Base-by-base conservation (phyloP, 2,888 invertebrate genomes). In the Trilocha varians region DNA sequence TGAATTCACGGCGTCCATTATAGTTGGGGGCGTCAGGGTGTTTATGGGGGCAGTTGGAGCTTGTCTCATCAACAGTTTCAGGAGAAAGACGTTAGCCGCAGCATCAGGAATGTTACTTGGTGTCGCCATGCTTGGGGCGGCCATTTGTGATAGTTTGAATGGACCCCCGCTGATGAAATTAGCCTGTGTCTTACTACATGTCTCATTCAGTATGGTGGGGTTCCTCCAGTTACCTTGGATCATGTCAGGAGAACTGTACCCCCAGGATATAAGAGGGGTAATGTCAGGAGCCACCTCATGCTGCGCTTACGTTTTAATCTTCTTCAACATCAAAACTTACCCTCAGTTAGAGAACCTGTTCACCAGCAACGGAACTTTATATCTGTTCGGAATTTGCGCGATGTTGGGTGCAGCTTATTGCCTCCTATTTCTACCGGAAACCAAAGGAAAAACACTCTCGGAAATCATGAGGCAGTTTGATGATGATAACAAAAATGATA, bases 201-300 rank as follows among this genome's bases (percentile, higher is more conserved):
- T 93, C 0, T 89, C 90, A 0, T 90, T 90, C 56, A 91, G 91
- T 47, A 93, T 92, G 92, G 85, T 92, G 1, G 92, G 92, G 0
- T 91, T 91, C 67, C 68, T 92, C 0, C 92, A 92, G 16, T 76
- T 93, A 3, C 92, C 92, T 0, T 92, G 92, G 91, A 89, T 92
- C 17, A 89, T 93, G 88, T 91, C 90, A 0, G 91, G 91, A 1
- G 92, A 92, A 58, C 62, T 92, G 35, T 92, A 91, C 55, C 91
- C 92, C 2, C 80, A 91, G 48, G 87, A 88, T 43, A 90, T 91
- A 2, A 77, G 92, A 50, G 91, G 92, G 0, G 87, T 91, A 0
- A 89, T 91, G 87, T 89, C 91, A 0, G 92, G 92, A 0, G 71
- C 91, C 0, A 91, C 92, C 0, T 88, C 91, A 0, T 91, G 91